Evolutionary conservation across 2,888 invertebrate species (phyloP).

Genomic region (Panopea generosa): DNA sequence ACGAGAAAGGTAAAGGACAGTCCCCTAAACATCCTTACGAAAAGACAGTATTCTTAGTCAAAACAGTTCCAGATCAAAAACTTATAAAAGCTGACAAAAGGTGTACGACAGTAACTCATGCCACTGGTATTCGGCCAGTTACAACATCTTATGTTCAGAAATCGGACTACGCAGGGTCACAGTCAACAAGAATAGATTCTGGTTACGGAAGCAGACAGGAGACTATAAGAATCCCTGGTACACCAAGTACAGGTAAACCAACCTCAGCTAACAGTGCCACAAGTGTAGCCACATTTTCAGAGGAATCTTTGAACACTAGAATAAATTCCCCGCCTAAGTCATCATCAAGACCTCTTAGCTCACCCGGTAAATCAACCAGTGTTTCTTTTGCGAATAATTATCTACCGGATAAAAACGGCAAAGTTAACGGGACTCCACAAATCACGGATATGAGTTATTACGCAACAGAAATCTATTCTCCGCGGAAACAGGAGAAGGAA

Average conservation of each 20-base stretch:
- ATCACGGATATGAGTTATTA: constrained; percentile 56
- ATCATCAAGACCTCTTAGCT: background rate
- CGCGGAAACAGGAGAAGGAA: constrained; percentile 72
- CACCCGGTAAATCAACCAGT: background rate
- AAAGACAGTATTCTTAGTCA: constrained; percentile 61
- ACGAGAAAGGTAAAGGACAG: constrained; percentile 32
- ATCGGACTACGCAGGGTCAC: background rate
- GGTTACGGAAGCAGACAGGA: constrained; percentile 63
- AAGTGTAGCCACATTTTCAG: constrained; percentile 1
- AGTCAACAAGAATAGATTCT: constrained; percentile 49
- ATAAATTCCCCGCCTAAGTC: constrained; percentile 10
- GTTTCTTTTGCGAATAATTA: too few species aligned
- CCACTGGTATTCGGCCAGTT: background rate
- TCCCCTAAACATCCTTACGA: constrained; percentile 58
- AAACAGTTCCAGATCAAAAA: constrained; percentile 31
- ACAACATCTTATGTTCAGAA: background rate
- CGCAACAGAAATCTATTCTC: constrained; percentile 46
- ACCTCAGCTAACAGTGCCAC: constrained; percentile 33
- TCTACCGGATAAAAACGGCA: background rate
- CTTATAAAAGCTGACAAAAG: constrained; percentile 13
- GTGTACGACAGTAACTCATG: background rate
- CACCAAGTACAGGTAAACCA: constrained; percentile 33
- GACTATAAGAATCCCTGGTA: constrained; percentile 46
- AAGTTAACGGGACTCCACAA: constrained; percentile 10
- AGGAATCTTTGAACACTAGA: background rate